Conservation (phyloP, 2,888 invertebrate genomes). For the Ormyrus pomaceus region DNA sequence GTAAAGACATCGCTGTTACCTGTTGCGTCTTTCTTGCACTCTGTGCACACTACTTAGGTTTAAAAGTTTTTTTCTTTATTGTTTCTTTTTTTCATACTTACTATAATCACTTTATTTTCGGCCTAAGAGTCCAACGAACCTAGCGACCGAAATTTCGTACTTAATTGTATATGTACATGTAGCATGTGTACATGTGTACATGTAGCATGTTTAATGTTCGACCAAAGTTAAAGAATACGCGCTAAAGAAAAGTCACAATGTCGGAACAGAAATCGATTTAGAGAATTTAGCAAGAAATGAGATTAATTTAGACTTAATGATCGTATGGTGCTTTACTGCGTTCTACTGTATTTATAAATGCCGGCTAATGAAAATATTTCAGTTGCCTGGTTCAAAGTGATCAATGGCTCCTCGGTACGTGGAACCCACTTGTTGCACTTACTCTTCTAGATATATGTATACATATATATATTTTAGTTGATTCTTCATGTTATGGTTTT, state of each 20-base stretch:
- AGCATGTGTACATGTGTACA: no score
- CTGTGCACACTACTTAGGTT: slow-evolving; percentile 51
- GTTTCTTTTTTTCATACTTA: slow-evolving; percentile 44
- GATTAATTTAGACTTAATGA: slow-evolving; percentile 43
- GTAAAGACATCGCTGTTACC: slow-evolving; percentile 68
- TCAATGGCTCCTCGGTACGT: slow-evolving; percentile 48
- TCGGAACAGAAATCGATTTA: slow-evolving; percentile 14
- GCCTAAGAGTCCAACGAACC: slow-evolving; percentile 35
- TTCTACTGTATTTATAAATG: slow-evolving; percentile 45
- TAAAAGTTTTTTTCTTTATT: slow-evolving; percentile 42
- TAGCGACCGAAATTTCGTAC: slow-evolving; percentile 43
- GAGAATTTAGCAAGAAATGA: slow-evolving; percentile 28
- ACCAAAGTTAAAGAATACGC: slow-evolving; percentile 41
- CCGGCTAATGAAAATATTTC: slow-evolving; percentile 39
- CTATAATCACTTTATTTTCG: slow-evolving; percentile 27
- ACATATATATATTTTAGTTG: slow-evolving; percentile 48
- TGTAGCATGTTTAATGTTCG: background rate
- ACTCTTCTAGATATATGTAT: slow-evolving; percentile 32
- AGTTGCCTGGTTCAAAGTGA: slow-evolving; percentile 51
- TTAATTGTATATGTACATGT: slow-evolving; percentile 17
- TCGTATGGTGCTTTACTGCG: slow-evolving; percentile 45
- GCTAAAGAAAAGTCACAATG: slow-evolving; percentile 21
- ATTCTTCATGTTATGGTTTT: slow-evolving; percentile 55
- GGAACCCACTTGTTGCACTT: slow-evolving; percentile 61
- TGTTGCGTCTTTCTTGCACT: slow-evolving; percentile 66